Conservation (phyloP, 2,113 vertebrate genomes). For the Macquaria ambigua region DNA sequence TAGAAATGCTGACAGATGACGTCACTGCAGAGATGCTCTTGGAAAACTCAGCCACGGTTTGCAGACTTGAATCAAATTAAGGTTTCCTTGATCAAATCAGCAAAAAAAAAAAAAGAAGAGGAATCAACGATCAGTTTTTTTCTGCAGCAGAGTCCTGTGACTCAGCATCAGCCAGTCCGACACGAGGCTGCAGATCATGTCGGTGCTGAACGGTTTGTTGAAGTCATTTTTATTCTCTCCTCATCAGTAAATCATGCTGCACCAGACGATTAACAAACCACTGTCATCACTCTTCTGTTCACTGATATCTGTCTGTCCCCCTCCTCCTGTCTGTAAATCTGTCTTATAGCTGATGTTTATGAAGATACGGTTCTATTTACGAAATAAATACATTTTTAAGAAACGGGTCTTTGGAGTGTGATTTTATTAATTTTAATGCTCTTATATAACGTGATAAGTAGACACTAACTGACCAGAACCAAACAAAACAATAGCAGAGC, state of each 20-base stretch:
- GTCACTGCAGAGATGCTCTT: conserved; percentile 21
- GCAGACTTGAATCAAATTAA: conserved; percentile 35
- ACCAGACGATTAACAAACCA: conserved; percentile 27
- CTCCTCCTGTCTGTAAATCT: conserved; percentile 79
- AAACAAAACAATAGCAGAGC: not conserved
- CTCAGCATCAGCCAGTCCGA: not conserved
- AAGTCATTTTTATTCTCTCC: not conserved
- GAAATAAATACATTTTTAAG: conserved; percentile 87
- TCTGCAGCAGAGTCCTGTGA: conserved; percentile 19
- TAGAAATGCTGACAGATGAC: not conserved
- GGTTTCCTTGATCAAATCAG: conserved; percentile 34
- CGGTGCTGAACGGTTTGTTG: not conserved
- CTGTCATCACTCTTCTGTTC: conserved; percentile 47
- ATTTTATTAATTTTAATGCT: not conserved
- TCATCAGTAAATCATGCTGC: conserved; percentile 36
- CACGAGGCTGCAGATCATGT: not conserved
- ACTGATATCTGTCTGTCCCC: conserved; percentile 47
- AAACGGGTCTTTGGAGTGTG: conserved; percentile 3
- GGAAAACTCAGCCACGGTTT: not conserved
- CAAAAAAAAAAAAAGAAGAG: not conserved
- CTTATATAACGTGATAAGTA: not conserved
- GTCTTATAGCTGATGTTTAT: conserved; percentile 86
- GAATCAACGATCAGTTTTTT: conserved; percentile 11
- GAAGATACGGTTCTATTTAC: conserved; percentile 89
- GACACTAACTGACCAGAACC: not conserved